Evolutionary conservation across 2,888 invertebrate species (phyloP).

Genomic region (Metalampra italica): DNA sequence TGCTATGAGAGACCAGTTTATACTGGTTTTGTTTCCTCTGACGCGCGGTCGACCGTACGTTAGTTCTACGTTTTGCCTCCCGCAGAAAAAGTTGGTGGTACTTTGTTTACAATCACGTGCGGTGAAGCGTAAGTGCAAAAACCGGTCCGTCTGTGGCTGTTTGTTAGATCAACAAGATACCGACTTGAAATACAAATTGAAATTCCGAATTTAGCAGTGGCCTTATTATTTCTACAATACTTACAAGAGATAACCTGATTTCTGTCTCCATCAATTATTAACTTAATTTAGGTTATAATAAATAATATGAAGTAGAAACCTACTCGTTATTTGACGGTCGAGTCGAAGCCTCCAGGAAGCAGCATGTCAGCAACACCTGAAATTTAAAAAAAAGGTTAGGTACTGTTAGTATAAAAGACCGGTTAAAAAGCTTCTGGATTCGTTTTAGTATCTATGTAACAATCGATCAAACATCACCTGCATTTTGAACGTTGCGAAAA

Average conservation of each 20-base stretch:
- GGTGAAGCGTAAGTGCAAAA: constrained; percentile 4
- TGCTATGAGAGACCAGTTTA: no score
- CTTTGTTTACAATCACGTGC: background rate
- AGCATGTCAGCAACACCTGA: constrained; percentile 46
- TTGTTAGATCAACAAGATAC: background rate
- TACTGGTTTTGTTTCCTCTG: no score
- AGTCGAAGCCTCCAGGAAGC: constrained; percentile 39
- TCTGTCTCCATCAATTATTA: background rate
- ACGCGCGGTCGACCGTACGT: no score
- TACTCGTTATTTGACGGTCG: constrained; percentile 56
- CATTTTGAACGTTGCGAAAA: no score
- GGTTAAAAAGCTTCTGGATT: no score
- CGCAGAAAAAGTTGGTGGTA: background rate
- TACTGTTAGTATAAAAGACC: no score
- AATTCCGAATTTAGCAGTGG: constrained; percentile 3
- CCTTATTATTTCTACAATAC: background rate
- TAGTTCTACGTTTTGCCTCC: background rate
- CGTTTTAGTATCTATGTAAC: no score
- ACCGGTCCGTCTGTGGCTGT: background rate
- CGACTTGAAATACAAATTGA: background rate
- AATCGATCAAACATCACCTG: no score
- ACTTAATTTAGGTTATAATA: background rate
- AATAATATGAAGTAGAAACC: constrained; percentile 18
- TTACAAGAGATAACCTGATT: background rate
- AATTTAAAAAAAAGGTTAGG: constrained; percentile 22